Conservation (phyloP, 2,797 vertebrate species). For the Hyperoplus immaculatus region DNA sequence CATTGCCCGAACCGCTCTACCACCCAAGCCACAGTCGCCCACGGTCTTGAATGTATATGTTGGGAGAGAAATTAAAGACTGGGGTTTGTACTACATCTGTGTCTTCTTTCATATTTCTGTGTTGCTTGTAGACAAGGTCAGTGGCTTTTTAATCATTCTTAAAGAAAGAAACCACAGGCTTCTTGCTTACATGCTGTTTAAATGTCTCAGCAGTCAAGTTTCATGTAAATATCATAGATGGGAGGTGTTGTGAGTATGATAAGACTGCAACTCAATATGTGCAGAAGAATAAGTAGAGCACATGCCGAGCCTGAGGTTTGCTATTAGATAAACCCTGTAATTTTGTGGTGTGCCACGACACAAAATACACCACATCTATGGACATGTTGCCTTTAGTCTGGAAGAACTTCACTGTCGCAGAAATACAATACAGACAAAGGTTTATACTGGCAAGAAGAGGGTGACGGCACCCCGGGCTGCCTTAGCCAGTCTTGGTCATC, state of each 20-base stretch:
- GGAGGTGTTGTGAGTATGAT: slow-evolving; percentile 17
- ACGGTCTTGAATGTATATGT: slow-evolving; percentile 60
- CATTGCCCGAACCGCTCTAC: too few relatives aligned
- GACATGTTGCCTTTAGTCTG: not conserved
- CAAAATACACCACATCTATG: not conserved
- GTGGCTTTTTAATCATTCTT: not conserved
- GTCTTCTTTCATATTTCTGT: slow-evolving; percentile 15
- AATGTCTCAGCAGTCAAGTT: slow-evolving; percentile 9
- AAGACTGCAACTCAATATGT: slow-evolving; percentile 17
- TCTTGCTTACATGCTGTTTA: slow-evolving; percentile 11
- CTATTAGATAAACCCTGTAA: slow-evolving; percentile 4
- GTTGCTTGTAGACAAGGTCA: not conserved
- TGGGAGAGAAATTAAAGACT: slow-evolving; percentile 80
- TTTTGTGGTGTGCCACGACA: slow-evolving; percentile 14
- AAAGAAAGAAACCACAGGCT: slow-evolving; percentile 8
- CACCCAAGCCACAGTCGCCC: slow-evolving; percentile 58
- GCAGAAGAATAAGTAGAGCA: slow-evolving; percentile 15
- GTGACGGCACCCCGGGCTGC: slow-evolving; percentile 27
- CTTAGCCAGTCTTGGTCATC: slow-evolving; percentile 50
- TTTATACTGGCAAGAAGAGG: slow-evolving; percentile 5
- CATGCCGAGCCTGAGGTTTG: not conserved
- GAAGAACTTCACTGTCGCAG: not conserved
- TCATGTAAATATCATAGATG: slow-evolving; percentile 21
- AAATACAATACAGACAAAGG: not conserved
- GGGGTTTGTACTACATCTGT: slow-evolving; percentile 74